Conservation (phyloP, 2,888 invertebrate genomes). For the Callosobruchus maculatus region DNA sequence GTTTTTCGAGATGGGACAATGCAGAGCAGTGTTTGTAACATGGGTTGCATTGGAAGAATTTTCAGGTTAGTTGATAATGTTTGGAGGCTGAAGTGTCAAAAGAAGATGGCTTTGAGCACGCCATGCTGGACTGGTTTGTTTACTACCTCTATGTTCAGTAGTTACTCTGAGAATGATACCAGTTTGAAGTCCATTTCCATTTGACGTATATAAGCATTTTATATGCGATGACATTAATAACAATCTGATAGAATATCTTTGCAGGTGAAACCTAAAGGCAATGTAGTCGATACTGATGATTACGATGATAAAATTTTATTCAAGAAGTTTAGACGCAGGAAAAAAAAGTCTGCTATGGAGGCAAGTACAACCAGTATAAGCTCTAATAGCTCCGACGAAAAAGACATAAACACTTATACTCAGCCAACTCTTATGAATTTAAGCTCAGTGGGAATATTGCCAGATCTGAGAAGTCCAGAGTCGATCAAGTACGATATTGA, state of each 20-base stretch:
- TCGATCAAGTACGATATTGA: constrained; percentile 68
- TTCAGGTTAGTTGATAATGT: too few species aligned
- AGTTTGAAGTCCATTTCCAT: too few species aligned
- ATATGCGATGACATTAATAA: too few species aligned
- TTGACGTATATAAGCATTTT: too few species aligned
- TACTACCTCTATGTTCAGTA: too few species aligned
- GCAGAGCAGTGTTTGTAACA: too few species aligned
- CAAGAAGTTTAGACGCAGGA: constrained; percentile 57
- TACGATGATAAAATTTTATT: constrained; percentile 68
- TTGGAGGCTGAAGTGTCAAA: too few species aligned
- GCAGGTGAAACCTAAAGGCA: neutral
- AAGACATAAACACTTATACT: constrained; percentile 26
- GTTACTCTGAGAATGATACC: too few species aligned
- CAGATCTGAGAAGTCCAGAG: constrained; percentile 60
- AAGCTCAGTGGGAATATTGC: constrained; percentile 50
- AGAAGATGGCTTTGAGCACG: too few species aligned
- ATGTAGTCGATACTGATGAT: constrained; percentile 69
- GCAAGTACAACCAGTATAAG: constrained; percentile 31
- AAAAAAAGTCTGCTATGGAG: constrained; percentile 41
- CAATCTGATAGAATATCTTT: neutral
- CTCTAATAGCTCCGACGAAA: constrained; percentile 42
- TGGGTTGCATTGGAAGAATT: too few species aligned
- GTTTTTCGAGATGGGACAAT: too few species aligned
- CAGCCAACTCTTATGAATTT: constrained; percentile 51
- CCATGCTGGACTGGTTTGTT: too few species aligned